Evolutionary conservation across 2,113 vertebrate species (phyloP), one percentile per base, ranked within the genome.

Genomic region (Xyliphius kryptos): DNA sequence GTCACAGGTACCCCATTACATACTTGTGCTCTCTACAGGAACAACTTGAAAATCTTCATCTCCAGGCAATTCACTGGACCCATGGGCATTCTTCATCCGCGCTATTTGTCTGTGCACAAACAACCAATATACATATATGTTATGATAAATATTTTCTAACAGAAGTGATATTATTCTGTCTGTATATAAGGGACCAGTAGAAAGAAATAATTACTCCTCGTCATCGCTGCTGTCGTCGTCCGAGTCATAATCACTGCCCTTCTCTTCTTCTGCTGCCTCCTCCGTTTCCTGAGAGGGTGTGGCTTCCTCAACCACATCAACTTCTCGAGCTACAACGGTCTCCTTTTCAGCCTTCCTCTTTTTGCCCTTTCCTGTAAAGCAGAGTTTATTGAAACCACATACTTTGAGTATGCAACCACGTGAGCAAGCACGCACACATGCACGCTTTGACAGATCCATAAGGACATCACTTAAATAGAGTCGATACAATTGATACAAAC

Each of bases 21-120:
- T 69, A 96, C 95, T 91, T 74, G 83, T 91, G 15, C 91, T 83
- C 79, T 92, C 90, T 0, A 98, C 89, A 41, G 94, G 91, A 73
- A 96, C 91, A 6, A 97, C 86, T 72, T 97, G 87, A 2, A 98
- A 89, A 1, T 79, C 72, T 0, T 80, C 79, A 1, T 75, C 76
- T 1, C 52, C 67, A 0, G 74, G 68, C 16, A 68, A 77, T 0
- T 70, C 74, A 2, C 54, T 57, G 16, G 66, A 15, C 1, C 47
- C 55, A 8, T 13, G 68, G 2, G n/a, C 55, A 0, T 32, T 58
- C 61, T 87, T 89, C 84, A 78, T 73, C 16, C 22, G 75, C 2
- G 41, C 69, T 5, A 78, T 87, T 0, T 87, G 80, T 19, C 92
- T 94, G 77, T 0, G 0, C 40, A 71, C 1, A 4, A 61, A 13